phyloP scores from a whole-genome alignment of 1,140 invertebrate species.

The Dinothrombium tinctorium region DNA sequence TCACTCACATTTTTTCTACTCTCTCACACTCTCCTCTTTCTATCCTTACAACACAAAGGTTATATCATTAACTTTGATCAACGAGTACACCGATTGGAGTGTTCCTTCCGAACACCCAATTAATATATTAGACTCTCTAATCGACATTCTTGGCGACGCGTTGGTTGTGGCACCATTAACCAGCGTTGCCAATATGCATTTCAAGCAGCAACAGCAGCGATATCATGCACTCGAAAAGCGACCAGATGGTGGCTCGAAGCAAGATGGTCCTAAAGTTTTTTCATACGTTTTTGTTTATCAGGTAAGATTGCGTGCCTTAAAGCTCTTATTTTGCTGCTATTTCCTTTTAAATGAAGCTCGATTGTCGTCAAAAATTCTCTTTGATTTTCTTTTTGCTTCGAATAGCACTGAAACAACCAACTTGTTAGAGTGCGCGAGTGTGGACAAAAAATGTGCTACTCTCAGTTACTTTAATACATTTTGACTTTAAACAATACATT shows the following conservation, averaged over 20 bases:
- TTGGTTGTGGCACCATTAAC: conserved; percentile 76
- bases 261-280: conserved; percentile 1
- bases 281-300: conserved; percentile 3
- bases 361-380: too few relatives aligned
- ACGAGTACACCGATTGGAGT: conserved; percentile 95
- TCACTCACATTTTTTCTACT: not conserved
- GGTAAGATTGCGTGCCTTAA: too few relatives aligned
- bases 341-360: too few relatives aligned
- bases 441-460: too few relatives aligned
- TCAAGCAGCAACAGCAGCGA: conserved; percentile 18
- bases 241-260: too few relatives aligned
- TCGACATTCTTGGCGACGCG: conserved; percentile 78
- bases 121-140: conserved; percentile 69
- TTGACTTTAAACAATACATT: too few relatives aligned
- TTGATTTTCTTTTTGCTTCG: too few relatives aligned
- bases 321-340: too few relatives aligned
- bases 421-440: too few relatives aligned
- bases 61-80: conserved; percentile 86
- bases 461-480: too few relatives aligned
- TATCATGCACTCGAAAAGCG: not conserved
- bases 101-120: conserved; percentile 72
- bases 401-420: too few relatives aligned
- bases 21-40: conserved; percentile 19
- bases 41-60: conserved; percentile 57
- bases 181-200: conserved; percentile 70